phyloP scores from a whole-genome alignment of 1,140 invertebrate genomes.

The Onthophagus taurus region DNA sequence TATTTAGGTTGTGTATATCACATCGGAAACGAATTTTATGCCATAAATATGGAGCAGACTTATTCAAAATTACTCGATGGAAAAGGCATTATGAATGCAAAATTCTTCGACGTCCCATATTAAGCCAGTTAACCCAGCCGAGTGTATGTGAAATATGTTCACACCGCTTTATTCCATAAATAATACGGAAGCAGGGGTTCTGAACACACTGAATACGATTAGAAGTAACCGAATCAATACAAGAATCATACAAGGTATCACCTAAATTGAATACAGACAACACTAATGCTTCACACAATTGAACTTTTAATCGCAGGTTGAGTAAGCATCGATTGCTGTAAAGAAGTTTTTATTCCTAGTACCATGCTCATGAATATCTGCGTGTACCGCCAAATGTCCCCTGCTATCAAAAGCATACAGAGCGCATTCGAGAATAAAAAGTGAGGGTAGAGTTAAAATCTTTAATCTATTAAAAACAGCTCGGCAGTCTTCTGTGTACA shows the following conservation, averaged over 20 bases:
- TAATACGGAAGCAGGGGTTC: not conserved
- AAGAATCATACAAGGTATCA: conserved; percentile 2
- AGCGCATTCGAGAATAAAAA: too few relatives aligned
- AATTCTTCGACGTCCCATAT: conserved; percentile 1
- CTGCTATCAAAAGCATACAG: too few relatives aligned
- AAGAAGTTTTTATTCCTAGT: too few relatives aligned
- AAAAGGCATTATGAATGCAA: not conserved
- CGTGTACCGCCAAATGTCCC: too few relatives aligned
- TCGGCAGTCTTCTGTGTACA: too few relatives aligned
- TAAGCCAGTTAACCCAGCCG: not conserved
- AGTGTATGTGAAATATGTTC: conserved; percentile 3
- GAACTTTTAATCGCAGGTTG: too few relatives aligned
- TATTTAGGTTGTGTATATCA: too few relatives aligned
- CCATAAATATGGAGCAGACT: not conserved
- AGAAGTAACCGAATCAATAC: not conserved
- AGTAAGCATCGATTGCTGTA: too few relatives aligned
- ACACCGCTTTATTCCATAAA: conserved; percentile 1
- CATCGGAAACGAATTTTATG: too few relatives aligned
- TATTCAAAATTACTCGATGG: not conserved
- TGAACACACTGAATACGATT: conserved; percentile 3
- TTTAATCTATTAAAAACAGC: too few relatives aligned
- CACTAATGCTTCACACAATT: conserved; percentile 1
- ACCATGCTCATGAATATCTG: too few relatives aligned
- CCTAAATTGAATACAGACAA: not conserved
- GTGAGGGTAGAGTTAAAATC: too few relatives aligned